Base-by-base conservation (phyloP, 2,888 invertebrate species). In the Eugnorisma glareosa region DNA sequence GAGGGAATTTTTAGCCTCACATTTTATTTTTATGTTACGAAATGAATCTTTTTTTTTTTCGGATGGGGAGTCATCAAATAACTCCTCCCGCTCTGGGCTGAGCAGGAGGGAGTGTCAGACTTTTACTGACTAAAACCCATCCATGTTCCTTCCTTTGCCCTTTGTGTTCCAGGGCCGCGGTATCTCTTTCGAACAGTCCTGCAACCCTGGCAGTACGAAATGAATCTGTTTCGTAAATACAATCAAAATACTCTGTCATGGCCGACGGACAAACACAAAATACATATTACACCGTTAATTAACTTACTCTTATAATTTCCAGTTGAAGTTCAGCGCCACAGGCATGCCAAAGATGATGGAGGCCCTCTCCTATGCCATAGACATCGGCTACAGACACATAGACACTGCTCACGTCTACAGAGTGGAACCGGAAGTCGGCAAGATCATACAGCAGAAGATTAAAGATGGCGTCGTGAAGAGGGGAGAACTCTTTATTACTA, bases 301-400 rank as follows among this genome's bases (percentile, higher is more conserved):
- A 18, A 28, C n/a, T 3, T 45, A 24, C 5, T 3, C 18, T 1
- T 35, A 21, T n/a, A 7, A 64, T 54, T 75, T 83, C 11, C 90
- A 96, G 96, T 37, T 71, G 0, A 90, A 90, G 7, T 91, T 94
- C 57, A 77, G 88, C 21, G 57, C 83, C 0, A 71, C 84, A 0
- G 95, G 93, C 15, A 54, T 89, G 0, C 93, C 94, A 0, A 93
- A 93, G 74, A 82, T 96, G 81, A 71, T 96, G 0, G 97, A 98
- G 84, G 88, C 98, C 0, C 97, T 98, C 8, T 97, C 97, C 75
- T 97, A 98, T 89, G 98, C 98, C 8, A 97, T 98, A 74, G 98
- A 98, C 86, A 94, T 97, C 61, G 98, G 98, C 0, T 98, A 98
- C 90, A 97, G 98, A 0, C 98, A 98, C 90, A 97, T 98, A 78